Evolutionary conservation across 2,113 vertebrate species (phyloP).

Genomic region (Acanthisitta chloris): DNA sequence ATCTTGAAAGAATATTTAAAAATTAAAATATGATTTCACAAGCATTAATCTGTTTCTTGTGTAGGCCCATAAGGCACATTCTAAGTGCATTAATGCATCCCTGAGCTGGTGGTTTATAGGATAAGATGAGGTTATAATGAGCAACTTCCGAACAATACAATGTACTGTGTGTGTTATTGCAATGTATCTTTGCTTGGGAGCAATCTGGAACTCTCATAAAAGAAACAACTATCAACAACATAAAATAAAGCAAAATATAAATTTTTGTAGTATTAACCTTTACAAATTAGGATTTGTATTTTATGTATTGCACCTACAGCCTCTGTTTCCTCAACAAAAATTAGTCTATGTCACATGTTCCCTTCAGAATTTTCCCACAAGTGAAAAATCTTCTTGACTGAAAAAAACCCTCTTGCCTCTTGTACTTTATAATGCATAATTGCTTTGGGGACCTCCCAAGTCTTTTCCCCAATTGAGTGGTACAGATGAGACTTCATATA

Average conservation of each 20-base stretch:
- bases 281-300: neutral
- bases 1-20: slow-evolving; percentile 63
- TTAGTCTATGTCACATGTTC: neutral
- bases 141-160: slow-evolving; percentile 42
- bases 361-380: neutral
- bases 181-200: slow-evolving; percentile 34
- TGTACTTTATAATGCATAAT: neutral
- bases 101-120: slow-evolving; percentile 24
- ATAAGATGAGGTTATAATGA: slow-evolving; percentile 54
- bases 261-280: neutral
- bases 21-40: slow-evolving; percentile 62
- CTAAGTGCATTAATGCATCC: slow-evolving; percentile 42
- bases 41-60: slow-evolving; percentile 58
- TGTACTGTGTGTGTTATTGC: slow-evolving; percentile 47
- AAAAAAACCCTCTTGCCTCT: neutral
- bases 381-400: neutral
- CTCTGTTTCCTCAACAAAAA: neutral
- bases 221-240: neutral
- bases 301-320: neutral
- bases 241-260: neutral
- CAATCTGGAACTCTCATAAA: slow-evolving; percentile 48
- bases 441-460: neutral
- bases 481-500: neutral
- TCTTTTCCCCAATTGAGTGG: neutral
- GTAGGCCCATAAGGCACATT: slow-evolving; percentile 35